A percentile compares a stretch with the other conserved stretches of the same genome.
Conservation (phyloP, 2,888 invertebrate species). For the Helicoverpa assulta region DNA sequence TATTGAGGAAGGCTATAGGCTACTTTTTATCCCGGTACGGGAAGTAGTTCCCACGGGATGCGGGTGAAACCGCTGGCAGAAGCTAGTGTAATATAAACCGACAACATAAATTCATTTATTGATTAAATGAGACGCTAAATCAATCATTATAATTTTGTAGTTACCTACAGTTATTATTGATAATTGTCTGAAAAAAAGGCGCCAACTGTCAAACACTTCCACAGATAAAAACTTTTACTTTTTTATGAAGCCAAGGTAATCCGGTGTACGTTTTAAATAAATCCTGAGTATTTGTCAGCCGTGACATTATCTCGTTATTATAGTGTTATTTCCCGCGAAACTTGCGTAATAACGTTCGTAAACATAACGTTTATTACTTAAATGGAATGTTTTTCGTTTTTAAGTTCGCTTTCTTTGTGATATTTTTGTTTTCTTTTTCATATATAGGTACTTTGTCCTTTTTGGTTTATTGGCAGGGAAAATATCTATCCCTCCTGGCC, state of each 20-base stretch:
- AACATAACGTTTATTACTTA: slow-evolving; percentile 17
- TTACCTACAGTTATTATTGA: no score
- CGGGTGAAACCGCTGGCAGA: no score
- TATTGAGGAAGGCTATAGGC: no score
- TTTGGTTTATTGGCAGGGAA: no score
- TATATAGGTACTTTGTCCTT: not conserved
- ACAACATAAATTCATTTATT: no score
- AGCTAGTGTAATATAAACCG: no score
- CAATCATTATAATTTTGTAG: no score
- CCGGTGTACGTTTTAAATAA: slow-evolving; percentile 24
- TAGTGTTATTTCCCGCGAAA: slow-evolving; percentile 30
- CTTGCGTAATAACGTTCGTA: slow-evolving; percentile 37
- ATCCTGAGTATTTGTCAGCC: slow-evolving; percentile 30
- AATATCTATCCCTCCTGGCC: no score
- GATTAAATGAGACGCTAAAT: no score
- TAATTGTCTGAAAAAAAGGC: not conserved
- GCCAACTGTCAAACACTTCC: not conserved
- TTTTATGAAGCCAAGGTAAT: slow-evolving; percentile 50
- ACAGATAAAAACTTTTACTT: slow-evolving; percentile 37
- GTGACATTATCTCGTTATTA: slow-evolving; percentile 36
- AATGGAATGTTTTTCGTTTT: slow-evolving; percentile 20
- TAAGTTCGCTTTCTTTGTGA: slow-evolving; percentile 23
- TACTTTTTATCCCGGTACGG: no score
- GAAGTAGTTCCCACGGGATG: no score
- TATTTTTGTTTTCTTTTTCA: slow-evolving; percentile 8